Evolutionary conservation across 2,888 invertebrate genomes (phyloP), one percentile per base, ranked within the genome.

Genomic region (Argyra leucocephala): DNA sequence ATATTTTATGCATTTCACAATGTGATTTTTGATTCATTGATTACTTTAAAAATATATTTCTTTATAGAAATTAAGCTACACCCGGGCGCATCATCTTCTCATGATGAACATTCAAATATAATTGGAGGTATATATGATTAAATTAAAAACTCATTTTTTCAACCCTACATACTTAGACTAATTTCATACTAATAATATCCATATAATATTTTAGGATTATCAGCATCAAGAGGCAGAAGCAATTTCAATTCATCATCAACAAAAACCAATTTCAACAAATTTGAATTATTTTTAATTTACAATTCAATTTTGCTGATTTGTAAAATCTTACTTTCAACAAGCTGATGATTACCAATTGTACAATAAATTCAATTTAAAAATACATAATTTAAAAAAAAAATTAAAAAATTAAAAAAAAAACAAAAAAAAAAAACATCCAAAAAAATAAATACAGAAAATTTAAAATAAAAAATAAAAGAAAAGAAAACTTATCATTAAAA

Each of bases 51-150:
- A n/a, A n/a, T n/a, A n/a, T n/a, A 57, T 58, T 59, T 37, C 1
- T 22, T 26, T 66, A 36, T 37, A 80, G 80, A 80, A 77, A 80
- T 80, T 67, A 80, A 80, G 74, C 72, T 80, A 61, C 78, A 79
- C 73, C 77, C 78, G 60, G 80, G 78, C 68, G 73, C 75, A 63
- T 71, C 77, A 57, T 72, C 76, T 63, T 74, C 74, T 63, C 77
- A 76, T 70, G 78, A 79, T 69, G 79, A 80, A 70, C 78, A 78
- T 69, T 72, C 77, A 24, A 80, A 80, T 72, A 78, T 71, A 58
- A 72, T 73, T 62, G 72, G 73, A 69, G 73, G 73, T 73, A 67
- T 18, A 63, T 37, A 31, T 31, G 12, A 31, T 62, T 58, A 24
- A 58, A 31, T 26, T 23, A 61, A n/a, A 21, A 22, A 18, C 48